Base-by-base conservation (phyloP, 2,888 invertebrate species). In the Andrena praecox region DNA sequence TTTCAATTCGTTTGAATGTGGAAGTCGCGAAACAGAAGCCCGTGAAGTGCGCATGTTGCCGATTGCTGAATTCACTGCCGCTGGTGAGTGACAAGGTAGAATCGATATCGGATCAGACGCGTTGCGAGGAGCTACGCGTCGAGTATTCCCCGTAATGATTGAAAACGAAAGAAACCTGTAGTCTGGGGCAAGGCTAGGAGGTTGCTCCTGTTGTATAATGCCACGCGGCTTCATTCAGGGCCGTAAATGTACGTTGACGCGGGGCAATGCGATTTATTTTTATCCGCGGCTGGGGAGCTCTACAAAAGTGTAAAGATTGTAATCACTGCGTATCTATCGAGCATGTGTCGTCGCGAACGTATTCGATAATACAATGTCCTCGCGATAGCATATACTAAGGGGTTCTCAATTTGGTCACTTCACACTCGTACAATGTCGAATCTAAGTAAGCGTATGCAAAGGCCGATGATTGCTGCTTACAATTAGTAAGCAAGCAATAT, bases 121-220 rank as follows among this genome's bases (percentile, higher is more conserved):
- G 12, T 0, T 48, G 33, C 5, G 42, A 42, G 1, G 20, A 69
- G 59, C 4, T 29, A 20, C 27, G 33, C 10, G 35, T 16, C 33
- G 31, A 74, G 16, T 33, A 62, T 62, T 69, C 50, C 29, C 8
- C 7, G 71, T 56, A 62, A 52, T 33, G 33, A 80, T 71, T 50
- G 71, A 76, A 80, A 70, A 75, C 59, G 29, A 42, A 77, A 67
- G 52, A 72, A 80, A 76, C 76, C 70, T 50, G 77, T n/a, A 20
- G 77, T 60, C 73, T 62, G 83, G 77, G 76, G 86, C 87, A 89
- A 89, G 87, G 86, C 87, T 86, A 80, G 60, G 69, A 80, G 82
- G 81, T 86, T 73, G 77, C 79, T 75, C 62, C 76, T 70, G 86
- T 88, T 89, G 87, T 88, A 86, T 87, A 88, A 89, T 85, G 70